Percentiles rank a stretch among this genome's conserved stretches.
Evolutionary conservation across 2,797 vertebrate genomes (phyloP).

Genomic region (Lutjanus argentimaculatus): DNA sequence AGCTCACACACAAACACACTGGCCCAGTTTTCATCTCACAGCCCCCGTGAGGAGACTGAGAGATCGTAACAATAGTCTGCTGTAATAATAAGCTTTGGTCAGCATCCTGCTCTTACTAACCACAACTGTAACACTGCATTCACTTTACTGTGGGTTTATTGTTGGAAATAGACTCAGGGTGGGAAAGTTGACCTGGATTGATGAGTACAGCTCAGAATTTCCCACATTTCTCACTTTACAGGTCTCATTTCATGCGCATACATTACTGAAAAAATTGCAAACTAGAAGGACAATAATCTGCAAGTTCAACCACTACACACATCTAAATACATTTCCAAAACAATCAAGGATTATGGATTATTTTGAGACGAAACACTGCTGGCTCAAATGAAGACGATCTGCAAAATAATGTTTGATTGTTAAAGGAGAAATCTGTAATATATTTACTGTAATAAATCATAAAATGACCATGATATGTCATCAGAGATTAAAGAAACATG

Average conservation of each 20-base stretch:
- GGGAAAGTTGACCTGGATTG: conserved; percentile 3
- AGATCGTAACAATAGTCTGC: not conserved
- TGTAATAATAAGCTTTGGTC: conserved; percentile 16
- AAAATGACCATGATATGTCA: too few species aligned
- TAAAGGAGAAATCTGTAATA: too few species aligned
- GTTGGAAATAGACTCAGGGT: not conserved
- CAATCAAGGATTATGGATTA: too few species aligned
- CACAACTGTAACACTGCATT: not conserved
- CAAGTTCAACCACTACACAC: too few species aligned
- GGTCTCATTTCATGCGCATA: not conserved
- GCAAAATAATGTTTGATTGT: too few species aligned
- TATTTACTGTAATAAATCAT: too few species aligned
- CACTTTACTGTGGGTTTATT: not conserved
- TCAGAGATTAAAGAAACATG: too few species aligned
- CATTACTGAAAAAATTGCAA: not conserved
- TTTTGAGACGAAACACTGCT: too few species aligned
- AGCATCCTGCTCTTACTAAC: not conserved
- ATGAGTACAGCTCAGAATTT: conserved; percentile 2
- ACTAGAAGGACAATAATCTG: too few species aligned
- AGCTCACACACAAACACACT: conserved; percentile 45
- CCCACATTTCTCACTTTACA: conserved; percentile 33
- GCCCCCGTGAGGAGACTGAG: not conserved
- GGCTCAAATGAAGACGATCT: too few species aligned
- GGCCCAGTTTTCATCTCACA: conserved; percentile 12
- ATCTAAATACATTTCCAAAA: too few species aligned